Conservation (phyloP, 2,113 vertebrate species). For the Sisor rabdophorus region DNA sequence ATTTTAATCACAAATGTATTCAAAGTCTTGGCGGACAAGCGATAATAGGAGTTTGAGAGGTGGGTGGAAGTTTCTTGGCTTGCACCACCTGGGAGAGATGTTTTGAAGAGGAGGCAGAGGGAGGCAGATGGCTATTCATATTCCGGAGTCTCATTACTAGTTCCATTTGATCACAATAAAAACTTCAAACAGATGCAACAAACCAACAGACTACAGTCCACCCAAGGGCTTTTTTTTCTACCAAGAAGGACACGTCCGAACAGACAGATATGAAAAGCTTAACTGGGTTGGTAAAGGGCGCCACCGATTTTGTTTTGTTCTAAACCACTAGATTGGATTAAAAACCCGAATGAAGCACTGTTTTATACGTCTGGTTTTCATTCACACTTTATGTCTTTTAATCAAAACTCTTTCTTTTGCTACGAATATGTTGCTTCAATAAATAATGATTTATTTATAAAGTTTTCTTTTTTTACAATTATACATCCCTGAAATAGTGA, state of each 20-base stretch:
- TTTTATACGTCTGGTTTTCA: too few relatives aligned
- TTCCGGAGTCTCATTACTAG: conserved; percentile 53
- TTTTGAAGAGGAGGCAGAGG: conserved; percentile 40
- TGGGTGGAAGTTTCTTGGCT: conserved; percentile 25
- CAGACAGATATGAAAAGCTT: background rate
- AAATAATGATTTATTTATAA: too few relatives aligned
- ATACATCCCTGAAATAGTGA: too few relatives aligned
- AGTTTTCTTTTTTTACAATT: too few relatives aligned
- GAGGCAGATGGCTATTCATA: conserved; percentile 56
- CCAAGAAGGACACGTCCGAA: conserved; percentile 33
- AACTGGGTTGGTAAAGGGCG: too few relatives aligned
- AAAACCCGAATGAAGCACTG: background rate
- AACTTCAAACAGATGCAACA: conserved; percentile 52
- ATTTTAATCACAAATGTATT: conserved; percentile 1
- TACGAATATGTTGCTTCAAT: too few relatives aligned
- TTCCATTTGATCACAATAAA: conserved; percentile 51
- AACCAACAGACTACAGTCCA: conserved; percentile 26
- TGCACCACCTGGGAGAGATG: conserved; percentile 31
- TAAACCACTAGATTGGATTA: background rate
- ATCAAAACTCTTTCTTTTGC: too few relatives aligned
- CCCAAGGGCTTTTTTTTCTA: conserved; percentile 36
- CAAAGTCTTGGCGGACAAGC: conserved; percentile 2
- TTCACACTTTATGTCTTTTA: too few relatives aligned
- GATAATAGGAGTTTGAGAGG: conserved; percentile 36
- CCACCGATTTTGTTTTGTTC: background rate